Evolutionary conservation across 2,888 invertebrate genomes (phyloP).

Genomic region (Micoletzkya japonica): DNA sequence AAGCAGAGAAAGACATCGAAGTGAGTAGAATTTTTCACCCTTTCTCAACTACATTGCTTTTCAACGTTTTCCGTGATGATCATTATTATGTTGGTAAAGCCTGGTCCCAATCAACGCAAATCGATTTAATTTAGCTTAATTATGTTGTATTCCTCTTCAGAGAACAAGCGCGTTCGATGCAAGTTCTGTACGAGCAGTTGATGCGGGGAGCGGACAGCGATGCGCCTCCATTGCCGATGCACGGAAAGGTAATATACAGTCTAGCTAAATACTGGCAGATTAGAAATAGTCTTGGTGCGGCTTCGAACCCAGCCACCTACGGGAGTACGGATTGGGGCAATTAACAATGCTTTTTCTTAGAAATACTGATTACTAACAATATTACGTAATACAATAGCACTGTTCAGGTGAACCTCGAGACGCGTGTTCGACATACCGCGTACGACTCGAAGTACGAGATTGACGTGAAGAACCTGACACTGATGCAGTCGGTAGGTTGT

Average conservation of each 20-base stretch:
- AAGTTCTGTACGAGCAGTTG: conserved; percentile 36
- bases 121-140: no score
- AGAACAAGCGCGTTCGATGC: conserved; percentile 25
- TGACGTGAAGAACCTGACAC: conserved; percentile 4
- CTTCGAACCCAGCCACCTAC: neutral
- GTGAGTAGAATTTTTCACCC: neutral
- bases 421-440: conserved; percentile 5
- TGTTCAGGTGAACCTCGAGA: conserved; percentile 21
- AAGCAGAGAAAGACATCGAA: conserved; percentile 19
- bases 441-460: conserved; percentile 29
- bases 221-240: conserved; percentile 13
- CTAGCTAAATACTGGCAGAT: neutral
- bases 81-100: no score
- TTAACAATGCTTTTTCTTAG: no score
- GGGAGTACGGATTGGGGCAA: no score
- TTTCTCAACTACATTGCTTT: no score
- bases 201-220: conserved; percentile 28
- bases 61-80: no score
- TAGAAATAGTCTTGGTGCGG: neutral
- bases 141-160: conserved; percentile 5
- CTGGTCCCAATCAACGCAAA: no score
- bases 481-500: conserved; percentile 1
- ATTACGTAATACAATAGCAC: neutral
- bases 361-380: no score
- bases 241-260: conserved; percentile 27